These are phyloP conservation scores for Hyperopisus bebe DNA, from an alignment of 2,113 vertebrate species.

Conservation along the genomic window DNA sequence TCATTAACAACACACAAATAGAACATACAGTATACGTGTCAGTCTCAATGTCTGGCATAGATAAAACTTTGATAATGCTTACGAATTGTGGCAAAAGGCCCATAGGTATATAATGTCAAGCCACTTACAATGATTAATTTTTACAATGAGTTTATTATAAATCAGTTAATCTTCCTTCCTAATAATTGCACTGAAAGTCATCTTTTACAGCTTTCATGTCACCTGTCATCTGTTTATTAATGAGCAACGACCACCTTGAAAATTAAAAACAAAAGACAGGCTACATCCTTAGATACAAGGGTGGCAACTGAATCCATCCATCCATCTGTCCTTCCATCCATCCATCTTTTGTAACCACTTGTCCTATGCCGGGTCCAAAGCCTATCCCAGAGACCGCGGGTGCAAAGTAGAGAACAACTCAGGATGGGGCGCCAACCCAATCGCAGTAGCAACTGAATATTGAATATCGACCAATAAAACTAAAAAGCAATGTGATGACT, in stretches of 20 bases:
- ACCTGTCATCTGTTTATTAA: neutral
- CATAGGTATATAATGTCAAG: neutral
- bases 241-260: neutral
- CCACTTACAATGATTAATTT: neutral
- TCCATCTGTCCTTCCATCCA: neutral
- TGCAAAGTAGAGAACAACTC: neutral
- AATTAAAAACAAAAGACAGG: neutral
- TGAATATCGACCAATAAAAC: constrained; percentile 1
- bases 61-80: neutral
- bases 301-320: neutral
- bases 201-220: neutral
- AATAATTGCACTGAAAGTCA: neutral
- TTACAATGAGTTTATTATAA: neutral
- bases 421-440: neutral
- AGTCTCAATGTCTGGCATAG: neutral
- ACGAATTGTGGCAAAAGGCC: neutral
- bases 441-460: neutral
- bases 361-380: neutral
- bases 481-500: constrained; percentile 38
- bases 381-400: neutral
- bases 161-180: neutral
- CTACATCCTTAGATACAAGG: neutral
- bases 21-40: neutral
- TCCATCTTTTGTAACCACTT: neutral
- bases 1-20: neutral